Percentiles rank a stretch among this genome's conserved stretches.
These are phyloP conservation scores for Neuroterus valhalla DNA, from an alignment of 1,140 invertebrate species.

Conservation along the genomic window DNA sequence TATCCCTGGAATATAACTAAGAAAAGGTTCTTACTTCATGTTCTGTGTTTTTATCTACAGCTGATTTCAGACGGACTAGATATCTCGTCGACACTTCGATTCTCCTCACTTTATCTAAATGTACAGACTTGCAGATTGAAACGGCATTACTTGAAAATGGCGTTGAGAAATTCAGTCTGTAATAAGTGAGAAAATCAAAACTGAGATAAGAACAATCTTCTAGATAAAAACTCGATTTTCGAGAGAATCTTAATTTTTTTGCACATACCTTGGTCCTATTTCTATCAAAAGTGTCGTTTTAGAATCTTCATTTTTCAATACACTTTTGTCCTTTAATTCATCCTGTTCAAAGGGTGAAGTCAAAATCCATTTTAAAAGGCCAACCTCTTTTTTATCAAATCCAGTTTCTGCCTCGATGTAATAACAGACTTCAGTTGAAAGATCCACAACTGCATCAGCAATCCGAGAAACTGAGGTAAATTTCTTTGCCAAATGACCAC, in stretches of 20 bases:
- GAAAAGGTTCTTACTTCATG: conserved; percentile 65
- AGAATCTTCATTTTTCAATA: conserved; percentile 64
- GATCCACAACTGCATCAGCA: conserved; percentile 60
- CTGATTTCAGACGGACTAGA: conserved; percentile 77
- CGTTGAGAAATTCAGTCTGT: conserved; percentile 93
- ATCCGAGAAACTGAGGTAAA: conserved; percentile 52
- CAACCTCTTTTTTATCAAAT: conserved; percentile 75
- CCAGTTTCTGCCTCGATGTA: conserved; percentile 79
- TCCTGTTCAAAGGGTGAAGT: conserved; percentile 79
- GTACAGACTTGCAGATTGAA: conserved; percentile 91
- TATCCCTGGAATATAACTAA: conserved; percentile 1
- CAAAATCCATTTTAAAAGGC: conserved; percentile 83
- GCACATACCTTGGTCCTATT: conserved; percentile 84
- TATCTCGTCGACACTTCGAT: conserved; percentile 90
- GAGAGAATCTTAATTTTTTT: conserved; percentile 20
- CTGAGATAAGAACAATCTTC: background rate
- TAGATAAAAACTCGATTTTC: conserved; percentile 26
- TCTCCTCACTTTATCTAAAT: conserved; percentile 82
- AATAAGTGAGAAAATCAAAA: conserved; percentile 46
- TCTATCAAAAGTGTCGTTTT: conserved; percentile 78
- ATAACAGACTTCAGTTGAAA: conserved; percentile 87
- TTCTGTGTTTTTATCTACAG: conserved; percentile 65
- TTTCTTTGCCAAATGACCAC: conserved; percentile 59
- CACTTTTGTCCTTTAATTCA: conserved; percentile 72
- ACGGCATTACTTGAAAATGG: conserved; percentile 96